These are phyloP conservation scores for Sinocyclocheilus anophthalmus DNA, from an alignment of 2,113 vertebrate species.

Conservation along the genomic window DNA sequence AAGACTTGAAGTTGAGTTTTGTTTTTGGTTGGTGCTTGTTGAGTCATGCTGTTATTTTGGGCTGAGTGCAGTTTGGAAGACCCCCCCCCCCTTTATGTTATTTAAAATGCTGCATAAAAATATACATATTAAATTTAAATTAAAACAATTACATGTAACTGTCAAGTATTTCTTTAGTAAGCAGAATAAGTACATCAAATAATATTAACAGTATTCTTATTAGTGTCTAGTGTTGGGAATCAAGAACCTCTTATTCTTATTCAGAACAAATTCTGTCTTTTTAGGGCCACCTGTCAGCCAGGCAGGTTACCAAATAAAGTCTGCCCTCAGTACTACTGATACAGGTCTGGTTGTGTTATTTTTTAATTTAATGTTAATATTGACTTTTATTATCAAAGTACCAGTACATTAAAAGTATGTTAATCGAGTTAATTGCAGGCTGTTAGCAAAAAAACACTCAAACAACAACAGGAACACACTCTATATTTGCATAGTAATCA, in stretches of 20 bases:
- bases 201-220: not conserved
- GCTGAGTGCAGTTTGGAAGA: not conserved
- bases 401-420: not conserved
- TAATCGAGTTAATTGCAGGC: not conserved
- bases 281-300: not conserved
- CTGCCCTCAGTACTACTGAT: not conserved
- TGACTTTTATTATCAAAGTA: not conserved
- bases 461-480: not conserved
- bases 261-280: not conserved
- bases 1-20: conserved; percentile 20
- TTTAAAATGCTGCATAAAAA: too few relatives aligned
- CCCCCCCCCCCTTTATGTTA: not conserved
- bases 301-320: not conserved
- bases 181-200: too few relatives aligned
- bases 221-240: not conserved
- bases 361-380: not conserved
- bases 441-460: not conserved
- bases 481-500: not conserved
- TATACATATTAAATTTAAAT: not conserved
- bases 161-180: not conserved
- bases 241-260: not conserved
- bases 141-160: not conserved
- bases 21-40: conserved; percentile 7
- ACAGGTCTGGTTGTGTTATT: not conserved
- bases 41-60: conserved; percentile 10